Conservation (phyloP, 2,888 invertebrate species). For the Protula sp. region DNA sequence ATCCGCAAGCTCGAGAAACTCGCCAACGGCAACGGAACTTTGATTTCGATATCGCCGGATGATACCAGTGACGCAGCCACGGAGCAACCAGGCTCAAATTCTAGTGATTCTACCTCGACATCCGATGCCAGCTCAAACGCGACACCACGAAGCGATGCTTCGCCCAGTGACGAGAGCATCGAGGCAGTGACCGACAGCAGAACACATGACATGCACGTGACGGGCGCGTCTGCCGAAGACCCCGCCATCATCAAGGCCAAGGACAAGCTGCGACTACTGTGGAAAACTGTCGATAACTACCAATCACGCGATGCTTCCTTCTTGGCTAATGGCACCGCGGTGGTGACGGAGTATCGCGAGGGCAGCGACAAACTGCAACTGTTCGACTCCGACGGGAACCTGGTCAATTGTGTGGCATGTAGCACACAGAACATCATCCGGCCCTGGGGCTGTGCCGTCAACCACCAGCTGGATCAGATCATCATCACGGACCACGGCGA, state of each 20-base stretch:
- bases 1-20: too few species aligned
- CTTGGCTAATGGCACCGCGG: background rate
- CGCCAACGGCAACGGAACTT: too few species aligned
- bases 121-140: too few species aligned
- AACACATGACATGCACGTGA: background rate
- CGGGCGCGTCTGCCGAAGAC: slow-evolving; percentile 8
- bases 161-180: slow-evolving; percentile 6
- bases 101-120: too few species aligned
- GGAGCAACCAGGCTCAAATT: too few species aligned
- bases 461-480: background rate
- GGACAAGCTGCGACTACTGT: too few species aligned
- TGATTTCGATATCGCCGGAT: too few species aligned
- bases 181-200: background rate
- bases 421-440: background rate
- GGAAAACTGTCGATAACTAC: background rate
- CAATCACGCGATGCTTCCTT: background rate
- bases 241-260: slow-evolving; percentile 1
- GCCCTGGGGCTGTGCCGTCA: background rate
- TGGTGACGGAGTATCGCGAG: background rate
- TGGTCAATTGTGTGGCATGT: background rate
- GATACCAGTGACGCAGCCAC: too few species aligned
- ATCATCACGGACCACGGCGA: slow-evolving; percentile 10
- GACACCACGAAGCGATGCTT: background rate
- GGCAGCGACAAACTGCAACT: background rate
- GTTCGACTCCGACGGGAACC: background rate